phyloP scores from a whole-genome alignment of 2,113 vertebrate species.

The Dasypus novemcinctus region DNA sequence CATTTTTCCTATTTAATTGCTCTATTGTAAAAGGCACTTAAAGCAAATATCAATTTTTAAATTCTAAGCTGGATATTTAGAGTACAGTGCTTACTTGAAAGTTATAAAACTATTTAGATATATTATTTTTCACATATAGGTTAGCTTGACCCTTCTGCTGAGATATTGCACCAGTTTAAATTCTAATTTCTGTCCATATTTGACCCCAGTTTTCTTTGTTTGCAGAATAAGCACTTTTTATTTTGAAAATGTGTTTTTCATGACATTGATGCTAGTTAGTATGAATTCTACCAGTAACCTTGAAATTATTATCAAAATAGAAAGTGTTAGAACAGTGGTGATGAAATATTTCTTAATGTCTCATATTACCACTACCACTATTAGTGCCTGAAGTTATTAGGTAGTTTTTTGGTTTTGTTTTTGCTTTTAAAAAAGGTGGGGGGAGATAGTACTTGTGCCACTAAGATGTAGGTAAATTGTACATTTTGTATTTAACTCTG shows the following conservation, averaged over 20 bases:
- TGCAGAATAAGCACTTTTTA: constrained; percentile 31
- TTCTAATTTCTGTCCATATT: not conserved
- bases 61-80: not conserved
- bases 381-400: constrained; percentile 21
- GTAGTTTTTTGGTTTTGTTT: not conserved
- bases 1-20: constrained; percentile 32
- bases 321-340: not conserved
- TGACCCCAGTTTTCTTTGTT: constrained; percentile 14
- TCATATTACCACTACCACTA: not conserved
- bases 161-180: constrained; percentile 32
- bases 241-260: constrained; percentile 34
- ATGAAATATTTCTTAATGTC: constrained; percentile 30
- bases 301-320: constrained; percentile 34
- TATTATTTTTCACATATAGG: not conserved
- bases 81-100: not conserved
- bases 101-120: not conserved
- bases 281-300: constrained; percentile 24
- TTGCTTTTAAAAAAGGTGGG: not conserved
- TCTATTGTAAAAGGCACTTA: not conserved
- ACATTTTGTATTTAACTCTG: not conserved
- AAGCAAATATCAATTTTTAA: constrained; percentile 33
- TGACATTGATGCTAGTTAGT: not conserved
- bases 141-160: constrained; percentile 13
- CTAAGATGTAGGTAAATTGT: not conserved
- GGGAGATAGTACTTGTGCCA: not conserved